Base-by-base conservation (phyloP, 1,140 invertebrate species). In the Cyclina sinensis region DNA sequence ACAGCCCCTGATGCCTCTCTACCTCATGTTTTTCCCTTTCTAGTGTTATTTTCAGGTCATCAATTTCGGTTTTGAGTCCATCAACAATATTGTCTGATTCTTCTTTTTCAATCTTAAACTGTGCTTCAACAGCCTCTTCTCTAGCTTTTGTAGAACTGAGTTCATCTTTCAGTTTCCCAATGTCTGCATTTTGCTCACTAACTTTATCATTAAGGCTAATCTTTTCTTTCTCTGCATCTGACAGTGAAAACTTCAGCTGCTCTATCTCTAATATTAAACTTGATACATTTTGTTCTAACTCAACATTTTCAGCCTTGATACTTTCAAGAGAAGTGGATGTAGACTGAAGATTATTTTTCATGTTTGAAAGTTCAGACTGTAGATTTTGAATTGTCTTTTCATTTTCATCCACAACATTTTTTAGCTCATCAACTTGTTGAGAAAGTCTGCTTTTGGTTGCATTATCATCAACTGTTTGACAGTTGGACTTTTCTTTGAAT, bases 141-240 rank as follows among this genome's bases (percentile, higher is more conserved):
- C 14, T 65, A 1, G 30, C 7, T 24, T 46, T 27, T 5, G 12
- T 14, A 12, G 12, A 27, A 74, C 32, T 48, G 5, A 74, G 21
- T 21, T 74, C 68, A 74, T 85, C 82, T 74, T 85, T 85, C 14
- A 74, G 39, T 11, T 37, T n/a, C 27, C 11, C 21, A 4, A 54
- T 37, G 21, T 85, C 68, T 54, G 37, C 27, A 21, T 74, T 18
- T 65, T 35, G 35, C 30, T 73, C 46, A 43, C 27, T 32, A 9
- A 21, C 11, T 57, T n/a, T n/a, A n/a, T n/a, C n/a, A n/a, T n/a
- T n/a, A n/a, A n/a, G n/a, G n/a, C n/a, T n/a, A 12, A n/a, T 43
- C 43, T 65, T 62, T 7, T 65, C 16, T 62, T 9, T 27, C 39
- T 65, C 62, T 12, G 39, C 16, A 18, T 65, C 39, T 35, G 30